Base-by-base conservation (phyloP, 2,113 vertebrate genomes). In the Bos taurus region DNA sequence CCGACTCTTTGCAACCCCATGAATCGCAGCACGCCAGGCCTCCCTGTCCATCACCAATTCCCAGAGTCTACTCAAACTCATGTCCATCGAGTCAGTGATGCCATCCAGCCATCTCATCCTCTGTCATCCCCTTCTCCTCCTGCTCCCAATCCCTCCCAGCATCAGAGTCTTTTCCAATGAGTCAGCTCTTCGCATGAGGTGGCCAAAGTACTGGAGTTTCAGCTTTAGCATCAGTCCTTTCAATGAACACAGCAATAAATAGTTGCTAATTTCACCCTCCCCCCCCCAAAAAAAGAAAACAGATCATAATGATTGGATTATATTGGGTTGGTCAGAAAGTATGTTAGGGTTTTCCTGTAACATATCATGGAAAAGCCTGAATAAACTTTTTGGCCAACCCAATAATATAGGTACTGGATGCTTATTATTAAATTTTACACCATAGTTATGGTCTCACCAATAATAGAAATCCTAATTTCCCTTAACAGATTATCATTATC, bases 391-490 rank as follows among this genome's bases (percentile, higher is more conserved):
- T 71, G 67, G n/a, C 67, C 67, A 71, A 71, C 4, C 9, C 67
- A 71, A 71, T 43, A 57, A 95, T 89, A 95, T 12, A 89, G 80
- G 50, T 17, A 62, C 46, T 59, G 48, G 48, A 36, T 85, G 28
- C 40, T 92, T 54, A 85, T 86, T 77, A 92, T n/a, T 91, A 71
- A 28, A 88, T 95, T 95, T 96, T 90, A 87, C 8, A 88, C 26
- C 74, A 48, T 13, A 95, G 57, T 60, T 88, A 64, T 33, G 13
- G 40, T 60, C 85, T 33, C 2, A 30, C 28, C 30, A 88, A 46
- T 30, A 90, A 90, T 26, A 91, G 91, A 92, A 93, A 56, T n/a
- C 7, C 21, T 10, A 28, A 36, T 87, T 90, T 81, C 52, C 36
- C n/a, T 80, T 82, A n/a, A 36, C 4, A 83, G 86, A 81, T n/a